Evolutionary conservation across 2,888 invertebrate species (phyloP).

Genomic region (Pristionchus entomophagus): DNA sequence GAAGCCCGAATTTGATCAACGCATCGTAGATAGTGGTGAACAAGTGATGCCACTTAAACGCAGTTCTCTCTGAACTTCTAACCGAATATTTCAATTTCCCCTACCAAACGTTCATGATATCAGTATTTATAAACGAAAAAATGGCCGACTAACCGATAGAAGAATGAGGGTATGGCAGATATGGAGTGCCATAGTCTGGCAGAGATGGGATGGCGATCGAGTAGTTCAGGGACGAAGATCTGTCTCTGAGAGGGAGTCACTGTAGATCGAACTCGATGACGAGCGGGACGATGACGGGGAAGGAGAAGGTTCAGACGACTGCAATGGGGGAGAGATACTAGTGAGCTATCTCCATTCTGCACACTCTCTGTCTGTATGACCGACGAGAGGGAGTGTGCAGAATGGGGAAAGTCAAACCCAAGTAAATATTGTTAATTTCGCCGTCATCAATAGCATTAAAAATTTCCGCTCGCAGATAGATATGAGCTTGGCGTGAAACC

Average conservation of each 20-base stretch:
- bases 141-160: constrained; percentile 90
- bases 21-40: no score
- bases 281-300: constrained; percentile 81
- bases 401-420: no score
- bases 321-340: neutral
- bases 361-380: neutral
- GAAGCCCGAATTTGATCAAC: no score
- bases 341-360: neutral
- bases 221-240: constrained; percentile 95
- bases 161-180: constrained; percentile 93
- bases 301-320: constrained; percentile 89
- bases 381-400: neutral
- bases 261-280: constrained; percentile 1
- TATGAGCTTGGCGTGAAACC: constrained; percentile 86
- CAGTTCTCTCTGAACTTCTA: no score
- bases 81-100: no score
- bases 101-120: neutral
- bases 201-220: constrained; percentile 95
- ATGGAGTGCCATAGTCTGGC: constrained; percentile 97
- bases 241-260: constrained; percentile 82
- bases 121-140: no score
- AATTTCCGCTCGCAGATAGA: no score
- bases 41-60: no score
- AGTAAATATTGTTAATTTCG: no score
- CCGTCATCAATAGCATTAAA: no score